Evolutionary conservation across 1,140 invertebrate genomes (phyloP).

Genomic region (Drosophila guanche): DNA sequence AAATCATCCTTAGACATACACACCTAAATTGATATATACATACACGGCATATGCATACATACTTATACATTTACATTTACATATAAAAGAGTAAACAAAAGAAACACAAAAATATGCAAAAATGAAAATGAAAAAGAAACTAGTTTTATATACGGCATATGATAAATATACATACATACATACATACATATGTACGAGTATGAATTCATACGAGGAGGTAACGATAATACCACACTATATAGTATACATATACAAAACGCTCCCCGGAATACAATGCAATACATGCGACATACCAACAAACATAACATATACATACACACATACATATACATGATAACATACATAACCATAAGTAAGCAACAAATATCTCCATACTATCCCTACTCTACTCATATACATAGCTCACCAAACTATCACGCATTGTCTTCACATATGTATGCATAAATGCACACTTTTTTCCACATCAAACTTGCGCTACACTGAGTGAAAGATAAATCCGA

Average conservation of each 20-base stretch:
- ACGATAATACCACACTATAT: conserved; percentile 39
- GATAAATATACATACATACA: conserved; percentile 23
- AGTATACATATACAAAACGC: conserved; percentile 9
- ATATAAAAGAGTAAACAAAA: conserved; percentile 2
- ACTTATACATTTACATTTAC: conserved; percentile 51
- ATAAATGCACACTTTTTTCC: conserved; percentile 12
- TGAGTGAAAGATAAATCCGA: background rate
- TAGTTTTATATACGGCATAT: conserved; percentile 72
- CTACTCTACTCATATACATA: conserved; percentile 11
- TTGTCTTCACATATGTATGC: conserved; percentile 2
- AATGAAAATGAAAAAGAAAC: conserved; percentile 40
- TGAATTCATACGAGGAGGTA: conserved; percentile 13
- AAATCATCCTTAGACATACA: conserved; percentile 81
- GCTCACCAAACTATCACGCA: conserved; percentile 15
- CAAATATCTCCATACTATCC: conserved; percentile 24
- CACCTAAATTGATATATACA: conserved; percentile 57
- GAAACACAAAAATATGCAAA: background rate
- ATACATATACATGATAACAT: conserved; percentile 24
- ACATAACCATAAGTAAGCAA: conserved; percentile 20
- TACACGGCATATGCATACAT: conserved; percentile 30
- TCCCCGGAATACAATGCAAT: conserved; percentile 26
- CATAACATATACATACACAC: conserved; percentile 11
- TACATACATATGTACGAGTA: conserved; percentile 51
- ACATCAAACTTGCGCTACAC: conserved; percentile 19
- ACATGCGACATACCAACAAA: conserved; percentile 4